Base-by-base conservation (phyloP, 1,140 invertebrate species). In the Megalonaias nervosa region DNA sequence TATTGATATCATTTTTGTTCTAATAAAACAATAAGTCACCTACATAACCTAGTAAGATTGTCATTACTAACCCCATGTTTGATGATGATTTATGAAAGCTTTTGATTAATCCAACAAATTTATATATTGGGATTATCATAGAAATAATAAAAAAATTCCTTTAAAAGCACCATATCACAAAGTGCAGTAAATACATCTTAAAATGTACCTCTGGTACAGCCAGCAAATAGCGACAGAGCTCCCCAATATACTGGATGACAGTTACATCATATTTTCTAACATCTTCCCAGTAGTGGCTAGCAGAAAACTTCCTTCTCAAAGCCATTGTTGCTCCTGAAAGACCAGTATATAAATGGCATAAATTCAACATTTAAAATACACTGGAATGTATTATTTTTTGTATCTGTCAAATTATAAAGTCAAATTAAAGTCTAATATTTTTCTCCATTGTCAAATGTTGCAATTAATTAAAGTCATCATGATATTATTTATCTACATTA, bases 141-240 rank as follows among this genome's bases (percentile, higher is more conserved):
- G 38, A 11, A 48, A 48, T 48, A 48, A 55, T 67, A n/a, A 38
- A 15, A 23, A 60, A 13, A 62, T 19, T 19, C 14, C 2, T n/a
- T 48, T 48, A 48, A 48, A 48, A 48, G 38, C 38, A 48, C 38
- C 38, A 48, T 48, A 11, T 48, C 11, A 48, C 38, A 48, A 48
- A 48, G 38, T 48, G 11, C 38, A 48, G 38, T 48, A 48, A 48
- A 48, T 11, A 67, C 26, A 21, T 23, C 17, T 67, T 9, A 61
- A 61, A 62, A 6, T 57, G 16, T 79, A 88, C 87, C 81, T 82
- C 75, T 17, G 86, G 86, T 72, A 82, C 75, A 58, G 97, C 95
- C 68, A 99, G 90, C 31, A 99, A 93, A 91, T 99, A 99, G 23
- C 98, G 94, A 88, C 97, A 99, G 93, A 99, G 97, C 92, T 99